These are phyloP conservation scores for Eubucco bourcierii DNA, from an alignment of 2,113 vertebrate species.

Conservation along the genomic window DNA sequence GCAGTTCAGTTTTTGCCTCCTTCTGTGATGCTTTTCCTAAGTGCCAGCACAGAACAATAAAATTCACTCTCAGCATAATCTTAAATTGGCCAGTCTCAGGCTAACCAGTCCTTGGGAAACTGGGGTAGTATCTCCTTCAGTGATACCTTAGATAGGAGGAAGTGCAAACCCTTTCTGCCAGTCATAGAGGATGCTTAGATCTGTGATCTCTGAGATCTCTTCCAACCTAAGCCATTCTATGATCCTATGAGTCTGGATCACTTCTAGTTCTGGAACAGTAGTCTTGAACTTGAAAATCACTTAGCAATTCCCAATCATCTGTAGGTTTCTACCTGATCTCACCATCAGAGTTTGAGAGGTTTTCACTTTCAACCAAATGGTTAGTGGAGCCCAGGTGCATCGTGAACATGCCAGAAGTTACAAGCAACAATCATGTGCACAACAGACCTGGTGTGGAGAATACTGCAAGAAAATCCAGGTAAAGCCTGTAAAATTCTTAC, in stretches of 20 bases:
- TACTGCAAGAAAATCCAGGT: constrained; percentile 75
- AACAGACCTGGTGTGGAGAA: constrained; percentile 65
- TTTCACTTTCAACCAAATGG: constrained; percentile 91
- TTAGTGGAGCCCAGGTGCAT: constrained; percentile 89
- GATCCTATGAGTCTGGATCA: background rate
- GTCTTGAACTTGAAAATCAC: background rate
- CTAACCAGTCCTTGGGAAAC: background rate
- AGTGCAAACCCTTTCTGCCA: background rate
- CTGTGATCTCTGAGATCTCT: background rate
- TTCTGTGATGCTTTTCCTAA: background rate
- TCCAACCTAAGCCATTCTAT: no score
- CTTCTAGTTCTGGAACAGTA: background rate
- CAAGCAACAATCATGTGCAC: constrained; percentile 12
- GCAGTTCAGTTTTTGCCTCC: background rate
- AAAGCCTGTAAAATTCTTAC: background rate
- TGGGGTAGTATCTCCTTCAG: background rate
- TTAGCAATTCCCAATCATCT: background rate
- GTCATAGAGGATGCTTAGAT: background rate
- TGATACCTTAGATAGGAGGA: background rate
- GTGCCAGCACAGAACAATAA: background rate
- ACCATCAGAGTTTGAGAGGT: constrained; percentile 95
- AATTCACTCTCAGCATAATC: background rate
- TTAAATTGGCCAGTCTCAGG: background rate
- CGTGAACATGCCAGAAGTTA: constrained; percentile 76
- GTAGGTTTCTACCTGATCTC: constrained; percentile 97